These are phyloP conservation scores for Acromyrmex heyeri DNA, from an alignment of 1,140 invertebrate species.

Conservation along the genomic window DNA sequence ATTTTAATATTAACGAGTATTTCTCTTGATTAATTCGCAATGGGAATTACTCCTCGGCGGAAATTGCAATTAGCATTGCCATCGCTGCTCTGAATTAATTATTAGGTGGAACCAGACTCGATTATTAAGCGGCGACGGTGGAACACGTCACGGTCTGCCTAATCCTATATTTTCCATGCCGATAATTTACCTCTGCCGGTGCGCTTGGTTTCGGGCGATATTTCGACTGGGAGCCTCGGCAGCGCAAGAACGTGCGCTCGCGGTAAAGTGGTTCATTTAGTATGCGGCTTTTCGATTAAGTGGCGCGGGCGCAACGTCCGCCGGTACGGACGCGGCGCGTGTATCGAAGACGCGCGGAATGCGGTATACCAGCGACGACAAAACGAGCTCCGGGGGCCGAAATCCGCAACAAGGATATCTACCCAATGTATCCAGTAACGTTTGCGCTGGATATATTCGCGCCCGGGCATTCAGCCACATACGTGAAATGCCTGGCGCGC, in stretches of 20 bases:
- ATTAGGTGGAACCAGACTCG: conserved; percentile 21
- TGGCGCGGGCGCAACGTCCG: conserved; percentile 28
- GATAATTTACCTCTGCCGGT: conserved; percentile 32
- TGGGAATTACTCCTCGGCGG: conserved; percentile 18
- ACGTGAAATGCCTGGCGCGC: conserved; percentile 59
- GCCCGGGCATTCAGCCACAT: conserved; percentile 57
- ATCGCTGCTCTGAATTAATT: conserved; percentile 31
- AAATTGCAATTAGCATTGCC: conserved; percentile 34
- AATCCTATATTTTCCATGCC: conserved; percentile 40
- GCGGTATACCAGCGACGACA: conserved; percentile 25
- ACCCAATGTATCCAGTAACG: conserved; percentile 32
- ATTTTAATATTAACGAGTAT: conserved; percentile 24
- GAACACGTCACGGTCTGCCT: conserved; percentile 7
- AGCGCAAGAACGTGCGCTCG: conserved; percentile 41
- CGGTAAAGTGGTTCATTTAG: conserved; percentile 59
- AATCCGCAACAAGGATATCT: conserved; percentile 56
- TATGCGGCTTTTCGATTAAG: conserved; percentile 62
- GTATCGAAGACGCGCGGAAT: conserved; percentile 60
- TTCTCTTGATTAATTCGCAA: conserved; percentile 30
- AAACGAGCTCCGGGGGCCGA: conserved; percentile 46
- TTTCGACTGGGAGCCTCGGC: conserved; percentile 18
- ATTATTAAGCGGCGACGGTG: conserved; percentile 41
- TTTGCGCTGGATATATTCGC: conserved; percentile 65
- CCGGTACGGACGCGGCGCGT: neutral
- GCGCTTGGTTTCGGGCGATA: neutral